Conservation (phyloP, 2,113 vertebrate species). For the Istiophorus platypterus region DNA sequence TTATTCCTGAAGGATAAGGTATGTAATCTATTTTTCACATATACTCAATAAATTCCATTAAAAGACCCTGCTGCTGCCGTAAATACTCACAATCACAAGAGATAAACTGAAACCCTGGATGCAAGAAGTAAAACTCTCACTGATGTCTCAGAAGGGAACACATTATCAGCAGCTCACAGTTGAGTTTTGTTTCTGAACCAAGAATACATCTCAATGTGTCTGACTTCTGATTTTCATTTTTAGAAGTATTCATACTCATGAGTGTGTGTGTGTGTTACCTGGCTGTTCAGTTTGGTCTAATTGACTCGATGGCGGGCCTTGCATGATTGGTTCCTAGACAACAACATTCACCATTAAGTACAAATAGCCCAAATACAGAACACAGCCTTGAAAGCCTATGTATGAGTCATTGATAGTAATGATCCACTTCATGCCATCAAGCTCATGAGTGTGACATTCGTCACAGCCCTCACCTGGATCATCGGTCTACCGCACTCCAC, state of each 20-base stretch:
- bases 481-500: conserved; percentile 91
- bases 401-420: neutral
- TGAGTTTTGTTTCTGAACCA: neutral
- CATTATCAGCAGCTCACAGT: too few species aligned
- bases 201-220: neutral
- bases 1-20: neutral
- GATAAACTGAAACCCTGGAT: neutral
- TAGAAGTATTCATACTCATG: neutral
- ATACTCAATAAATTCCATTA: neutral
- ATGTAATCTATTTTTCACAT: neutral
- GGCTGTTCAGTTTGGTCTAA: conserved; percentile 87
- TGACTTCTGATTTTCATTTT: too few species aligned
- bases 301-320: conserved; percentile 84
- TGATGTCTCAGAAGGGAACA: neutral
- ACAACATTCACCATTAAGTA: conserved; percentile 36
- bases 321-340: conserved; percentile 89
- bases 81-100: too few species aligned
- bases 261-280: conserved; percentile 80
- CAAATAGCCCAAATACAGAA: conserved; percentile 7
- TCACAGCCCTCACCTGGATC: conserved; percentile 71
- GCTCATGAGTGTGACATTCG: neutral
- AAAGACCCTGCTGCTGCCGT: neutral
- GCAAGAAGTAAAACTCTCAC: neutral
- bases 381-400: neutral
- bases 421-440: neutral